These are phyloP conservation scores for Euborellia annulipes DNA, from an alignment of 1,140 invertebrate species.

Conservation along the genomic window DNA sequence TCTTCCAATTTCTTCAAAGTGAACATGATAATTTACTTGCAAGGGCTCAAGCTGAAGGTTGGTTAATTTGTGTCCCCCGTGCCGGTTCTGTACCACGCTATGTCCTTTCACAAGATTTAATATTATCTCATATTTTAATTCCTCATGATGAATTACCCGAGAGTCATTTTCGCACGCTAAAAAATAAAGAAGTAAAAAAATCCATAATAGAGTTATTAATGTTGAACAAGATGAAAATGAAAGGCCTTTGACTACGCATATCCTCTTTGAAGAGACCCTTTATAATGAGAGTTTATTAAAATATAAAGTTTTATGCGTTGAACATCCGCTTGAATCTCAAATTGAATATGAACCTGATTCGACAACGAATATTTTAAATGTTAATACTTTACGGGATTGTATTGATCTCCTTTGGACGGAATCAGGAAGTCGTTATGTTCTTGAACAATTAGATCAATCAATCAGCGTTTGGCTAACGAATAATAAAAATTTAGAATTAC, in stretches of 20 bases:
- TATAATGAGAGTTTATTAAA: conserved; percentile 56
- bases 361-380: conserved; percentile 27
- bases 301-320: conserved; percentile 65
- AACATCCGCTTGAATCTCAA: conserved; percentile 39
- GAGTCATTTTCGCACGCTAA: conserved; percentile 42
- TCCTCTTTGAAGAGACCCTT: conserved; percentile 74
- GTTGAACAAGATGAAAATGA: conserved; percentile 31
- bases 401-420: conserved; percentile 63
- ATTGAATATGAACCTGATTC: conserved; percentile 21
- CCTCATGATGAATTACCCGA: conserved; percentile 38
- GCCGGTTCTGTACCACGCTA: conserved; percentile 41
- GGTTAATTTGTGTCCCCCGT: conserved; percentile 63
- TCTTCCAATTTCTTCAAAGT: conserved; percentile 47
- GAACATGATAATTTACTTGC: conserved; percentile 44
- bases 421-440: conserved; percentile 41
- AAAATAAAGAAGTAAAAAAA: conserved; percentile 40
- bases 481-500: conserved; percentile 31
- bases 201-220: conserved; percentile 41
- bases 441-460: conserved; percentile 38
- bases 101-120: conserved; percentile 42
- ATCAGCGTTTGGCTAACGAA: conserved; percentile 33
- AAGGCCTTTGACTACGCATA: conserved; percentile 33
- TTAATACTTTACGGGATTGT: conserved; percentile 54
- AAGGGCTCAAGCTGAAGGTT: conserved; percentile 47
- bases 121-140: conserved; percentile 58